A percentile compares a stretch with the other conserved stretches of the same genome.
phyloP scores from a whole-genome alignment of 1,140 invertebrate genomes.

The Drosophila truncata region DNA sequence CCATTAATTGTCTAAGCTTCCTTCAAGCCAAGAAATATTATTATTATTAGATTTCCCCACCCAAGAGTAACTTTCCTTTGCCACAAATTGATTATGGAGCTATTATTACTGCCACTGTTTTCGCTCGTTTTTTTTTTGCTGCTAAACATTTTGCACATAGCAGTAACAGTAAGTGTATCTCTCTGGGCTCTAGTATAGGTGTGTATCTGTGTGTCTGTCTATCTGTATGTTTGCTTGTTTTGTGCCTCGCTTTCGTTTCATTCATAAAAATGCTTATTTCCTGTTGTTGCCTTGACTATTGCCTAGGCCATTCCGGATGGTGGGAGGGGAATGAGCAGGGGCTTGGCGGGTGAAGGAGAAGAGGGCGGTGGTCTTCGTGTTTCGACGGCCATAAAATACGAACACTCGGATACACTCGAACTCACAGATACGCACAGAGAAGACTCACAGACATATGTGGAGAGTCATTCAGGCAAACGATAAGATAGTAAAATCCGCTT shows the following conservation, averaged over 20 bases:
- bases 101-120: constrained; percentile 14
- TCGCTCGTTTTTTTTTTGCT: neutral
- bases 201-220: constrained; percentile 20
- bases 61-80: constrained; percentile 9
- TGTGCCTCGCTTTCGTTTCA: constrained; percentile 72
- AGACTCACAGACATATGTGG: constrained; percentile 29
- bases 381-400: constrained; percentile 74
- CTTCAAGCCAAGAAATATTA: neutral
- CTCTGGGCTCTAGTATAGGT: neutral
- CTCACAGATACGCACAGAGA: constrained; percentile 3
- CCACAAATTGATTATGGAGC: constrained; percentile 16
- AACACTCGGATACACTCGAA: constrained; percentile 33
- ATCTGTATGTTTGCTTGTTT: constrained; percentile 30
- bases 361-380: constrained; percentile 48
- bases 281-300: constrained; percentile 70
- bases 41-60: neutral
- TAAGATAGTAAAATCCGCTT: constrained; percentile 83
- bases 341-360: constrained; percentile 33
- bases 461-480: constrained; percentile 70
- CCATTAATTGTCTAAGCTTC: neutral
- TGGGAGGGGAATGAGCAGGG: neutral
- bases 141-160: constrained; percentile 62
- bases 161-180: constrained; percentile 54
- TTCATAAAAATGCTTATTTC: constrained; percentile 84
- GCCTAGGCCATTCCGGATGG: constrained; percentile 24